Evolutionary conservation across 2,113 vertebrate genomes (phyloP).

Genomic region (Psettodes erumei): DNA sequence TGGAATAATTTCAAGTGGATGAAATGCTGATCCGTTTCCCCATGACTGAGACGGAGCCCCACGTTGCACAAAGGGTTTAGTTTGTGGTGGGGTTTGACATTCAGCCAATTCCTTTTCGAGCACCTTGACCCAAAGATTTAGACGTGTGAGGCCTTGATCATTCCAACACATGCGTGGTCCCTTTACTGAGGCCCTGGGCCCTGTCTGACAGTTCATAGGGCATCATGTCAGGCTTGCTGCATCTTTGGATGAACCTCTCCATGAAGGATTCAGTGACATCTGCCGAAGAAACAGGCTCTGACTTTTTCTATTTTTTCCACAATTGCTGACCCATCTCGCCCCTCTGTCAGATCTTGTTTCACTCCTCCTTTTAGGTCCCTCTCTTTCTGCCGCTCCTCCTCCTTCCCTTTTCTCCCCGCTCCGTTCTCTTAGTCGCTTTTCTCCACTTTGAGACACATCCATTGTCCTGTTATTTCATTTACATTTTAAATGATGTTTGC

Average conservation of each 20-base stretch:
- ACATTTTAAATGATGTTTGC: conserved; percentile 72
- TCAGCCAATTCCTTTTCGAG: not conserved
- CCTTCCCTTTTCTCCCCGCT: conserved; percentile 8
- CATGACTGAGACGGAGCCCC: not conserved
- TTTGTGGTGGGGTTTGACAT: conserved; percentile 1
- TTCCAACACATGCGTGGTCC: conserved; percentile 18
- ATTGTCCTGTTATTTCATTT: conserved; percentile 64
- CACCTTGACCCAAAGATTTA: conserved; percentile 22
- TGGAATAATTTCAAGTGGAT: not conserved
- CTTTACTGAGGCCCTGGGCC: not conserved
- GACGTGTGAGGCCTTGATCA: conserved; percentile 15
- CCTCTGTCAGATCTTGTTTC: conserved; percentile 36
- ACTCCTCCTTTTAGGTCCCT: conserved; percentile 3
- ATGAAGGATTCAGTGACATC: conserved; percentile 9
- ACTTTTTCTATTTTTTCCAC: conserved; percentile 10
- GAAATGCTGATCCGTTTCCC: not conserved
- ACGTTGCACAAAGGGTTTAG: not conserved
- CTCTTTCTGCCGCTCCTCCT: conserved; percentile 7
- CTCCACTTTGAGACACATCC: conserved; percentile 35
- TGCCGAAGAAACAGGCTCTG: conserved; percentile 13
- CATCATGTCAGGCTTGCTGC: conserved; percentile 20
- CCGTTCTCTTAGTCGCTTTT: conserved; percentile 7
- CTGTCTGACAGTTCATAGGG: conserved; percentile 20
- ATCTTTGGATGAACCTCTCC: conserved; percentile 27
- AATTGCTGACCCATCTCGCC: conserved; percentile 22